These are phyloP conservation scores for Ammodytes dubius DNA, from an alignment of 2,113 vertebrate genomes.

Conservation along the genomic window DNA sequence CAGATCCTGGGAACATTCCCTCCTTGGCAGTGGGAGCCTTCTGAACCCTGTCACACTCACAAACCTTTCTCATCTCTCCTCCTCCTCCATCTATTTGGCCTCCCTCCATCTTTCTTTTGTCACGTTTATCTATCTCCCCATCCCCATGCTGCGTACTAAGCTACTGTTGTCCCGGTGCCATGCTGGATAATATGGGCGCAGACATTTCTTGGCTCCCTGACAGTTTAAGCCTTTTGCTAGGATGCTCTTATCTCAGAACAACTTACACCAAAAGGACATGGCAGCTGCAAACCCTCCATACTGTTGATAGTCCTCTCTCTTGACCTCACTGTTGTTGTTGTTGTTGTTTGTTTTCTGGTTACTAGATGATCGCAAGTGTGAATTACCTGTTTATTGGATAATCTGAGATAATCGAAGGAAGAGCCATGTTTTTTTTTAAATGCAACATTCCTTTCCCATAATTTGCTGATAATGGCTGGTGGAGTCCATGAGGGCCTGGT, in stretches of 20 bases:
- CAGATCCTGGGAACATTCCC: constrained; percentile 36
- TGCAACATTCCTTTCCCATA: constrained; percentile 11
- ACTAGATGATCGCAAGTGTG: not conserved
- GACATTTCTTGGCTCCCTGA: constrained; percentile 24
- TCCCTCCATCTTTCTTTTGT: constrained; percentile 64
- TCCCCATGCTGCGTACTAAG: constrained; percentile 61
- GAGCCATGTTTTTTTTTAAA: not conserved
- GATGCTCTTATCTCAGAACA: constrained; percentile 19
- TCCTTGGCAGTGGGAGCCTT: constrained; percentile 31
- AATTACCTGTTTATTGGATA: constrained; percentile 17
- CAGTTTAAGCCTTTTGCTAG: not conserved
- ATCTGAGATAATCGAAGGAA: not conserved
- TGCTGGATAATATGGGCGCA: constrained; percentile 37
- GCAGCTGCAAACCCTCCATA: constrained; percentile 30
- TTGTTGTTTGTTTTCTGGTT: constrained; percentile 19
- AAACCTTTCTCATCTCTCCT: constrained; percentile 48
- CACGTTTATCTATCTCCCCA: constrained; percentile 48
- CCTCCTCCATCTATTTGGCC: constrained; percentile 60
- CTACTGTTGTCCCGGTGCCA: constrained; percentile 58
- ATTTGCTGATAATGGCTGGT: not conserved
- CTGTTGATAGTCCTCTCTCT: constrained; percentile 1
- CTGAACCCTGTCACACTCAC: constrained; percentile 31
- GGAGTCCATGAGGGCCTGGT: not conserved
- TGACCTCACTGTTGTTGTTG: not conserved
- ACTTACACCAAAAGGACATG: constrained; percentile 22